Evolutionary conservation across 2,113 vertebrate genomes (phyloP).

Genomic region (Corythoichthys intestinalis): DNA sequence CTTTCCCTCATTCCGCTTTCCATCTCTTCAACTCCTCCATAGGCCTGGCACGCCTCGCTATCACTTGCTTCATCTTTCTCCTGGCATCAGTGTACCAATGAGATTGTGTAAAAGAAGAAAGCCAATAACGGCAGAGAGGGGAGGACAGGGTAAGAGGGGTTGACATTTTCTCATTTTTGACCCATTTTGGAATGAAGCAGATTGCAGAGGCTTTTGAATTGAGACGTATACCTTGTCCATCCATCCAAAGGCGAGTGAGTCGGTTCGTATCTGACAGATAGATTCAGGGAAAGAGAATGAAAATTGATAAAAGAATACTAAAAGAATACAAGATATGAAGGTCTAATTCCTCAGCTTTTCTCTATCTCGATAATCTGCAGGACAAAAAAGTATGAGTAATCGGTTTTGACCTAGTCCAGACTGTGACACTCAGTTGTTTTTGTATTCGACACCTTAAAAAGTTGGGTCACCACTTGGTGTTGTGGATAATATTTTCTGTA

Average conservation of each 20-base stretch:
- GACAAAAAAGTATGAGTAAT: slow-evolving; percentile 54
- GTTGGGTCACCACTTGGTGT: neutral
- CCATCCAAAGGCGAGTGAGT: slow-evolving; percentile 17
- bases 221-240: slow-evolving; percentile 23
- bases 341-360: slow-evolving; percentile 26
- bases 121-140: slow-evolving; percentile 5
- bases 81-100: slow-evolving; percentile 33
- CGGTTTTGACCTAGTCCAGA: slow-evolving; percentile 52
- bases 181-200: slow-evolving; percentile 40
- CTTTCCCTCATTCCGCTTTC: slow-evolving; percentile 56
- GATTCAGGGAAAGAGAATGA: slow-evolving; percentile 17
- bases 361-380: slow-evolving; percentile 50
- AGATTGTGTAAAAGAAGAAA: slow-evolving; percentile 14
- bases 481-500: neutral
- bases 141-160: slow-evolving; percentile 15
- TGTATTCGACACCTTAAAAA: neutral
- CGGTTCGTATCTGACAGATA: slow-evolving; percentile 34
- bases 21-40: slow-evolving; percentile 52
- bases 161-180: slow-evolving; percentile 27
- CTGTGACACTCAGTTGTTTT: neutral
- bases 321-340: slow-evolving; percentile 30
- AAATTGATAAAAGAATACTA: slow-evolving; percentile 28
- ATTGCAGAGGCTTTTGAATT: slow-evolving; percentile 42
- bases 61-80: slow-evolving; percentile 51
- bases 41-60: slow-evolving; percentile 45